Evolutionary conservation across 35 echinoderm and acorn worm genomes (phyloP), one percentile per base, ranked within the genome.

Genomic region (Apostichopus parvimensis): DNA sequence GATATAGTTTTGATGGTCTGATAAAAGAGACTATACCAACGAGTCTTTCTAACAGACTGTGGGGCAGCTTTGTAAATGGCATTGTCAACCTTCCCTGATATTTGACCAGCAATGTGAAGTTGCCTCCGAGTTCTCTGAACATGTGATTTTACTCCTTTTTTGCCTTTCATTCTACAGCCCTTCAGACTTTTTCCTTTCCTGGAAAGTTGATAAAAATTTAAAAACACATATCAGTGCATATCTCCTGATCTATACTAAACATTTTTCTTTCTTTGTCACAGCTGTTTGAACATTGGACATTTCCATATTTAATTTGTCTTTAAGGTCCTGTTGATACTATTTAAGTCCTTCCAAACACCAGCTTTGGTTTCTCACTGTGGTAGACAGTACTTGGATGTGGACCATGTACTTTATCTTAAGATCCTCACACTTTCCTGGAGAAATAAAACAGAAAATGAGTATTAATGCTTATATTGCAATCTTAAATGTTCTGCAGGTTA

Each of bases 51-150:
- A 3, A 98, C 59, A 23, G 87, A 91, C 7, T 66, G 87, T n/a
- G 97, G 97, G 0, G 95, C 88, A 10, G 91, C 88, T 57, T 94
- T 86, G 76, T 94, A 93, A 6, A 97, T 76, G 79, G 79, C 91
- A 26, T 79, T 53, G 34, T 94, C 88, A 8, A 96, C 7, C 62
- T 72, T 68, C 52, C 14, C 64, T 53, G 86, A 64, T 8, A 88
- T 9, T 73, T 23, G 20, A 28, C 57, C 57, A 6, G 86, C 60
- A 54, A 66, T 14, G 15, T 72, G 86, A 25, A 88, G 86, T 57
- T 88, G 86, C 52, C 86, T 84, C 11, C 81, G 81, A 84, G 81
- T 84, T 58, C 57, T 84, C 56, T 84, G 81, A 58, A 58, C 17
- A 28, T 88, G 86, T 2, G 17, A 88, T 54, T 73, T 68, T 55